These are phyloP conservation scores for Chymomyza costata DNA, from an alignment of 1,140 invertebrate species.

Conservation along the genomic window DNA sequence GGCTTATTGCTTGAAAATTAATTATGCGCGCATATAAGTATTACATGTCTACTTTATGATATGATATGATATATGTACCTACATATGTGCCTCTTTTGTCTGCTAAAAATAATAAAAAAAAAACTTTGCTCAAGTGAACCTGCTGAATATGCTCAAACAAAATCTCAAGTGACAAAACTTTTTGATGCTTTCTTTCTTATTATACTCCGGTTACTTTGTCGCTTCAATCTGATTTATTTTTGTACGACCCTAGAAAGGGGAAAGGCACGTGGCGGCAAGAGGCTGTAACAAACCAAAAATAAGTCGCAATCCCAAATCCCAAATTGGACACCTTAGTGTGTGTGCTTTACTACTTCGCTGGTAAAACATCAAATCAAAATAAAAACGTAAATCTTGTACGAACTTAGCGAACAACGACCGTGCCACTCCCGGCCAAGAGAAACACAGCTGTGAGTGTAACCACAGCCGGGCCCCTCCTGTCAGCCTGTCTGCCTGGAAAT, in stretches of 20 bases:
- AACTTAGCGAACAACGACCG: too few species aligned
- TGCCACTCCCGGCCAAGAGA: constrained; percentile 2
- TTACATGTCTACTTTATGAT: constrained; percentile 14
- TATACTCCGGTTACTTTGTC: too few species aligned
- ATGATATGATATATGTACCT: background rate
- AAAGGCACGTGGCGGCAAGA: too few species aligned
- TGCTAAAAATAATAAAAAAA: constrained; percentile 63
- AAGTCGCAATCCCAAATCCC: constrained; percentile 54
- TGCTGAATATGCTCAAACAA: constrained; percentile 10
- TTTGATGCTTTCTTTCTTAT: constrained; percentile 3
- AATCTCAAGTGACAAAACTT: constrained; percentile 10
- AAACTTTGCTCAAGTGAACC: constrained; percentile 35
- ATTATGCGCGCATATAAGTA: constrained; percentile 47
- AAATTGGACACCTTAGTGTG: constrained; percentile 46
- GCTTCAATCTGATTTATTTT: too few species aligned
- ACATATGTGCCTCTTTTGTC: background rate
- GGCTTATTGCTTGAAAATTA: constrained; percentile 60
- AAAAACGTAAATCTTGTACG: constrained; percentile 32
- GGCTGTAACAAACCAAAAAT: constrained; percentile 54
- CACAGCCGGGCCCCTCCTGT: constrained; percentile 9
- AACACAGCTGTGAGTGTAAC: constrained; percentile 15
- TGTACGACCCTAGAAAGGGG: too few species aligned
- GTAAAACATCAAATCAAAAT: constrained; percentile 2
- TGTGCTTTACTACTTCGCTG: background rate
- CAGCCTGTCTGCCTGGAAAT: constrained; percentile 38